Conservation (phyloP, 2,888 invertebrate genomes). For the Macaria liturata region DNA sequence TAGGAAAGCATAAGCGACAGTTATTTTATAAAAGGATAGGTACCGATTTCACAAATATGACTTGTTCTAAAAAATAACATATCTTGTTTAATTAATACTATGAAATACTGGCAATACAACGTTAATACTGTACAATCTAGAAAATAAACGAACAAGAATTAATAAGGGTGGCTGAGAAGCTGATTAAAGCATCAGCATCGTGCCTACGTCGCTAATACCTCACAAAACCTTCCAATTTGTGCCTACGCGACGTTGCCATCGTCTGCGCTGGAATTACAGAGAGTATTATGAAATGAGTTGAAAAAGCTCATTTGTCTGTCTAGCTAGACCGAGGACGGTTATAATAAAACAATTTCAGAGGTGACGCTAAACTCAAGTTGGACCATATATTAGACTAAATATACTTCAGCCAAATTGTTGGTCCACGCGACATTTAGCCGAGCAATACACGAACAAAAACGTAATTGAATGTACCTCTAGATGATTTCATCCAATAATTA, state of each 20-base stretch:
- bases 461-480: conserved; percentile 30
- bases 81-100: no score
- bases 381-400: conserved; percentile 8
- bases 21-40: no score
- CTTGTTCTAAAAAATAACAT: no score
- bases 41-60: no score
- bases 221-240: conserved; percentile 13
- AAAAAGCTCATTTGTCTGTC: conserved; percentile 25
- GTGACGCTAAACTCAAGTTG: conserved; percentile 11
- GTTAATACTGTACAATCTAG: no score
- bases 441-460: conserved; percentile 21
- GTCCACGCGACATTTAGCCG: conserved; percentile 22
- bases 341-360: conserved; percentile 20
- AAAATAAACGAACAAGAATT: neutral
- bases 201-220: neutral
- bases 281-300: conserved; percentile 20
- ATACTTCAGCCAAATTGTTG: conserved; percentile 16
- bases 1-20: no score
- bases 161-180: neutral
- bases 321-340: conserved; percentile 12
- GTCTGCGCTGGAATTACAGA: conserved; percentile 17
- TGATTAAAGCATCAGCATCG: neutral
- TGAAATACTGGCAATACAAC: no score
- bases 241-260: conserved; percentile 13
- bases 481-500: conserved; percentile 34